Evolutionary conservation across 2,113 vertebrate genomes (phyloP), one percentile per base, ranked within the genome.

Genomic region (Ageneiosus marmoratus): DNA sequence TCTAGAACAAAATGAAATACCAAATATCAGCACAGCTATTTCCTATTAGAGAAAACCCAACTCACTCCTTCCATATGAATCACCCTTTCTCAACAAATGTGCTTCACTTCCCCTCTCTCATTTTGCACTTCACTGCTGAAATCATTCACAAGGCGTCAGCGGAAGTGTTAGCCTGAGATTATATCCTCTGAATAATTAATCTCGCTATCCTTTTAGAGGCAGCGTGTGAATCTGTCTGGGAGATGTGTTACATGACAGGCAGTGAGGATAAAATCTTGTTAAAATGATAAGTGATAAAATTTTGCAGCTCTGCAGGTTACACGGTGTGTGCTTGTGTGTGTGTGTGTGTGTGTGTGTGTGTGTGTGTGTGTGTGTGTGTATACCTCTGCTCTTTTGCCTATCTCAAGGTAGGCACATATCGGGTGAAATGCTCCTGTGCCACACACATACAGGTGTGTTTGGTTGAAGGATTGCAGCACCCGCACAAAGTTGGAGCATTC

Each of bases 381-480:
- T 96, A 99, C 97, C 97, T 99, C 97, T 84, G 97, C 95, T 87
- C 95, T 95, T 86, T 96, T 96, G 92, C 97, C 98, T 92, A 98
- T 94, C 88, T 97, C 96, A 93, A 99, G 92, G 88, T 96, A 99
- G 83, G 96, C 94, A 86, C 98, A 99, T 92, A 98, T 92, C 50
- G 98, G 98, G 91, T 99, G 97, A 89, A 99, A 99, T 87, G 98
- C 98, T 80, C 98, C 98, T 0, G 98, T 99, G 90, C 98, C 98
- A 16, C 98, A 99, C 85, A 96, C 95, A 0, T 98, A 99, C 88
- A 99, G 90, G 90, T 99, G 98, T 72, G 96, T 99, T 89, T 98
- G 96, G 92, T 99, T 99, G 88, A 94, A 99, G 41, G 93, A 85
- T 85, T 99, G 97, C 20, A 99, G 95, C 76, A 99, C 96, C 67